Percentiles rank a stretch among this genome's conserved stretches.
Conservation (phyloP, 2,113 vertebrate genomes). For the Poeciliopsis prolifica region DNA sequence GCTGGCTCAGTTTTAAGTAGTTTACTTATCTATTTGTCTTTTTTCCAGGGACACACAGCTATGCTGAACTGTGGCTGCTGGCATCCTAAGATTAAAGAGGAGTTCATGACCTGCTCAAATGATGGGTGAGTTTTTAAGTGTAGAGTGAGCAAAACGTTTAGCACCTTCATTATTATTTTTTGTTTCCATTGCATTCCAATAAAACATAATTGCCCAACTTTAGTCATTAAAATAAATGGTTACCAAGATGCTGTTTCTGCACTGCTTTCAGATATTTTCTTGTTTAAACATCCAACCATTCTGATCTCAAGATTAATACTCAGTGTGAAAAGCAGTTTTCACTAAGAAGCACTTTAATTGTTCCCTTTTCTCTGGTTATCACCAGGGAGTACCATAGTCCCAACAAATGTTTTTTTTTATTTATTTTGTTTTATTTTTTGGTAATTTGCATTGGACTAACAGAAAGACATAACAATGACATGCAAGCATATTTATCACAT, state of each 20-base stretch:
- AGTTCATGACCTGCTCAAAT: conserved; percentile 98
- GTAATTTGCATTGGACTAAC: background rate
- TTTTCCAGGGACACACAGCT: conserved; percentile 92
- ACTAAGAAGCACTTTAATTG: background rate
- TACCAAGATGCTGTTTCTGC: background rate
- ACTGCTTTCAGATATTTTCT: background rate
- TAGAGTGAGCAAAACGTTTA: background rate
- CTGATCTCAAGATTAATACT: background rate
- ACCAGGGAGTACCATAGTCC: background rate
- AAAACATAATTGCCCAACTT: background rate
- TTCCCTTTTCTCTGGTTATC: background rate
- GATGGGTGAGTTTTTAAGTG: conserved; percentile 87
- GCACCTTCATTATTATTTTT: background rate
- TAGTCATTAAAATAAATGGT: background rate
- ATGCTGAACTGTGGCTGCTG: conserved; percentile 97
- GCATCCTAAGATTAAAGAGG: conserved; percentile 98
- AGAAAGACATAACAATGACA: background rate
- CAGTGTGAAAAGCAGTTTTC: background rate
- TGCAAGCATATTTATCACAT: background rate
- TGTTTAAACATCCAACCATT: background rate
- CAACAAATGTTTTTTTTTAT: background rate
- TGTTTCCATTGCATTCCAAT: background rate
- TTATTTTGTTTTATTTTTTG: background rate
- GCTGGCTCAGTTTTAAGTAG: conserved; percentile 10
- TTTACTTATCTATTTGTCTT: conserved; percentile 2